These are phyloP conservation scores for Zelleria hepariella DNA, from an alignment of 2,888 invertebrate species.

Conservation along the genomic window DNA sequence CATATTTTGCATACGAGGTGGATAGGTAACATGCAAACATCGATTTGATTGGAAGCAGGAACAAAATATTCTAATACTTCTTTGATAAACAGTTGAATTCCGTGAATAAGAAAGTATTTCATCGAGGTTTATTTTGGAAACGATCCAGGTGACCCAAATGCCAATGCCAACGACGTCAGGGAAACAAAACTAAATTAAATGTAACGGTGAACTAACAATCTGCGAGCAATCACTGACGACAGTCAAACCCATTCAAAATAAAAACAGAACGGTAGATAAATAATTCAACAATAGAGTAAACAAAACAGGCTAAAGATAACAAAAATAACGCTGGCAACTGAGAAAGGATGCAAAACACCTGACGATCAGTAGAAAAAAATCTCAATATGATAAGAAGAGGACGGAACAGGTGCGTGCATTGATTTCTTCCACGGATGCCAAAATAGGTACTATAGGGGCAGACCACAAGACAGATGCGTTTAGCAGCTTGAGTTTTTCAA, in stretches of 20 bases:
- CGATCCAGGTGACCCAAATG: constrained; percentile 62
- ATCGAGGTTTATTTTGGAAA: constrained; percentile 49
- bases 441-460: neutral
- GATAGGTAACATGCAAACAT: neutral
- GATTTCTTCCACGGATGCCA: constrained; percentile 42
- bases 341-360: neutral
- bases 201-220: constrained; percentile 31
- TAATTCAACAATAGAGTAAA: neutral
- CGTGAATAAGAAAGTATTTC: constrained; percentile 8
- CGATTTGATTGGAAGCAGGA: neutral
- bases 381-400: neutral
- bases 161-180: constrained; percentile 29
- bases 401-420: constrained; percentile 47
- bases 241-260: constrained; percentile 5
- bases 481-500: neutral
- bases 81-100: neutral
- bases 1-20: constrained; percentile 11
- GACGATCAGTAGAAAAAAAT: neutral
- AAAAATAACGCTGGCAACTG: neutral
- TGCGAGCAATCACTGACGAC: constrained; percentile 23
- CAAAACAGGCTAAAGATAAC: neutral
- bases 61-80: neutral
- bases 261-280: neutral
- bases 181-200: constrained; percentile 26
- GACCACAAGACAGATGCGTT: neutral